Conservation (phyloP, 2,888 invertebrate genomes). For the Tinea semifulvella region DNA sequence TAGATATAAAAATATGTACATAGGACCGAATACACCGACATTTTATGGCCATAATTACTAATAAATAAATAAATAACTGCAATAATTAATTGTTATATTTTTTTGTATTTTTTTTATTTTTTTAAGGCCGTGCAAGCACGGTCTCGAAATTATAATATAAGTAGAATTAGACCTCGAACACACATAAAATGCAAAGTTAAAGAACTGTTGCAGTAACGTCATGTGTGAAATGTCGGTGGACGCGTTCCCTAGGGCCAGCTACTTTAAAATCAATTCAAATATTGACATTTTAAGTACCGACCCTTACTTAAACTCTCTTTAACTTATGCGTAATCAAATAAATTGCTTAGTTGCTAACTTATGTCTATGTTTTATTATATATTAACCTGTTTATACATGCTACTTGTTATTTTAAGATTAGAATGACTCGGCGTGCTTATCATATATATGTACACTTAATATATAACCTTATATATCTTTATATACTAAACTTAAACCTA, state of each 20-base stretch:
- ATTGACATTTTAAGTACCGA: no score
- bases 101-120: constrained; percentile 3
- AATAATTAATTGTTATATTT: neutral
- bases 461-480: neutral
- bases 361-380: neutral
- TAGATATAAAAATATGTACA: constrained; percentile 3
- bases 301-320: no score
- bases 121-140: no score
- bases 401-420: constrained; percentile 8
- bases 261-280: neutral
- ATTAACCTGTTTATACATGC: constrained; percentile 9
- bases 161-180: no score
- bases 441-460: neutral
- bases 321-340: constrained; percentile 5
- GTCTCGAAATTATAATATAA: no score
- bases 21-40: constrained; percentile 5
- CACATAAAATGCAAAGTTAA: neutral
- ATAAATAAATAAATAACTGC: no score
- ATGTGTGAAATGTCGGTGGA: constrained; percentile 5
- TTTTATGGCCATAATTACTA: no score
- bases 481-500: constrained; percentile 1
- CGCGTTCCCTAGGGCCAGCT: neutral
- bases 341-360: neutral
- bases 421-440: constrained; percentile 1
- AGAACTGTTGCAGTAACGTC: neutral